Evolutionary conservation across 37 sponge, comb jelly and placozoan genomes (phyloP).

Genomic region (Ephydatia muelleri): DNA sequence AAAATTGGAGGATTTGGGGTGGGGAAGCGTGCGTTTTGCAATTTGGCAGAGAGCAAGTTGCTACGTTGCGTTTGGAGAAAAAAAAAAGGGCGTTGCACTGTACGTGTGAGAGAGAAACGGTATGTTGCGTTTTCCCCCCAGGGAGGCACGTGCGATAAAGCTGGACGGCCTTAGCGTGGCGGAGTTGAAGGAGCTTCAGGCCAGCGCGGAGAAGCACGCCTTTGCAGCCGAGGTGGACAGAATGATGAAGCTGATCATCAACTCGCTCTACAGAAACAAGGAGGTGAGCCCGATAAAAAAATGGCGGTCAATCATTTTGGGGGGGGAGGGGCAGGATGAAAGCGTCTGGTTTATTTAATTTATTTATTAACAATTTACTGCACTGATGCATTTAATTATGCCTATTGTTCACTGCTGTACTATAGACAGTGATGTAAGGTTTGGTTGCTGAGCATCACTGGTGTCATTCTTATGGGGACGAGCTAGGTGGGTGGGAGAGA

Average conservation of each 20-base stretch:
- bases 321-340: not conserved
- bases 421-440: no score
- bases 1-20: no score
- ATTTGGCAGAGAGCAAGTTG: no score
- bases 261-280: constrained; percentile 98
- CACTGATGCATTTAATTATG: no score
- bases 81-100: no score
- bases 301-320: not conserved
- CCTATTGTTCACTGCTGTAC: no score
- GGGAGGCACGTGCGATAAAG: constrained; percentile 98
- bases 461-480: no score
- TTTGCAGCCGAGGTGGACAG: constrained; percentile 98
- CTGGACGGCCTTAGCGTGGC: constrained; percentile 97
- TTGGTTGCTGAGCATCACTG: no score
- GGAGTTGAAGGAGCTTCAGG: constrained; percentile 94
- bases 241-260: constrained; percentile 99
- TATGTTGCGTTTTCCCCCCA: constrained; percentile 20
- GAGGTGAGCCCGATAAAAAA: constrained; percentile 62
- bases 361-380: not conserved
- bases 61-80: no score
- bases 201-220: constrained; percentile 86
- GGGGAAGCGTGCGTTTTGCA: no score
- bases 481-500: no score
- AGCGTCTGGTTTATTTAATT: not conserved
- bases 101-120: no score